A percentile compares a stretch with the other conserved stretches of the same genome.
Conservation (phyloP, 2,888 invertebrate species). For the Xylota sylvarum region DNA sequence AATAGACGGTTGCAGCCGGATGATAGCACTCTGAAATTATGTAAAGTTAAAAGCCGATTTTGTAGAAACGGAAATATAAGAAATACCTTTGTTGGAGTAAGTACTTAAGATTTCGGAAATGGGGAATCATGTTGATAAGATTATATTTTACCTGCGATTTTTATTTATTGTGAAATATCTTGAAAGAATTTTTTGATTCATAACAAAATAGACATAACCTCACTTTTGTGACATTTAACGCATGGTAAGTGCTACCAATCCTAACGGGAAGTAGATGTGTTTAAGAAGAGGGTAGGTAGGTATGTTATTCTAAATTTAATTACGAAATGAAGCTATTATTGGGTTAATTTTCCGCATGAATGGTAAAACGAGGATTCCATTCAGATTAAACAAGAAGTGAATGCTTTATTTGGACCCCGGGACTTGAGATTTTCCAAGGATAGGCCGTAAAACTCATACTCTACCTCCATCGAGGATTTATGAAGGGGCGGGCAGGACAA, state of each 20-base stretch:
- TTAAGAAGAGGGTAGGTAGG: no score
- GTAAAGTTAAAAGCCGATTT: constrained; percentile 23
- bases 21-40: constrained; percentile 53
- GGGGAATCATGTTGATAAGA: constrained; percentile 46
- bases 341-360: no score
- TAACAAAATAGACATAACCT: constrained; percentile 67
- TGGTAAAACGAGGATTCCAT: no score
- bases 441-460: no score
- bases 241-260: constrained; percentile 28
- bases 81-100: constrained; percentile 54
- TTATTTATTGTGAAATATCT: constrained; percentile 62
- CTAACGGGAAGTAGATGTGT: no score
- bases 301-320: no score
- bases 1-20: constrained; percentile 16
- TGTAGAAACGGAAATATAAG: neutral
- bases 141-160: constrained; percentile 1
- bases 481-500: no score
- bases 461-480: no score
- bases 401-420: no score
- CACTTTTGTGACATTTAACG: constrained; percentile 1
- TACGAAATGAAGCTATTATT: no score
- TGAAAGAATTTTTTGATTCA: constrained; percentile 16
- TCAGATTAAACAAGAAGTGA: no score
- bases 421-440: no score
- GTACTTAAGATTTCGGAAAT: constrained; percentile 37